Evolutionary conservation across 2,797 vertebrate species (phyloP).

Genomic region (Triplophysa yarkandensis): DNA sequence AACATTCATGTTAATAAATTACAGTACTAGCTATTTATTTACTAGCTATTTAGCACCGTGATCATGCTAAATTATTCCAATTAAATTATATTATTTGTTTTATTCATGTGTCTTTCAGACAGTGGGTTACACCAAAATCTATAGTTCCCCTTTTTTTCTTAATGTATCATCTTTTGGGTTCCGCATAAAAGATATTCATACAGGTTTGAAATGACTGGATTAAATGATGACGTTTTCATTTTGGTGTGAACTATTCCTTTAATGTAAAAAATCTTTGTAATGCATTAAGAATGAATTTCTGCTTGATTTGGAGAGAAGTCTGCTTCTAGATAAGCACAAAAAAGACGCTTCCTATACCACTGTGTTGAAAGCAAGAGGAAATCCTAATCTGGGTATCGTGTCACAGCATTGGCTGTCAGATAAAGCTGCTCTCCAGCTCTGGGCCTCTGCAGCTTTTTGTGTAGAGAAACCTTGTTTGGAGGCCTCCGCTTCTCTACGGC

Average conservation of each 20-base stretch:
- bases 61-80: too few relatives aligned
- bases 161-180: too few relatives aligned
- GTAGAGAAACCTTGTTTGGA: slow-evolving; percentile 61
- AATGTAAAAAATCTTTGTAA: neutral
- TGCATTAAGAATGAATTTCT: neutral
- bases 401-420: slow-evolving; percentile 63
- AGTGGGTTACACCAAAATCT: too few relatives aligned
- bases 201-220: too few relatives aligned
- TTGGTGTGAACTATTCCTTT: too few relatives aligned
- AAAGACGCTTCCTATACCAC: slow-evolving; percentile 50
- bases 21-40: too few relatives aligned
- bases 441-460: slow-evolving; percentile 57
- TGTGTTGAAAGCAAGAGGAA: slow-evolving; percentile 60
- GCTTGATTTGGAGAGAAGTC: neutral
- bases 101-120: neutral
- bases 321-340: slow-evolving; percentile 33
- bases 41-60: neutral
- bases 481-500: slow-evolving; percentile 55
- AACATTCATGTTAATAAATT: neutral
- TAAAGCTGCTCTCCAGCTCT: slow-evolving; percentile 58
- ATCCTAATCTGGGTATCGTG: slow-evolving; percentile 66
- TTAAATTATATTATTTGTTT: too few relatives aligned
- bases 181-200: too few relatives aligned
- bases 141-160: too few relatives aligned
- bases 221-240: too few relatives aligned